These are phyloP conservation scores for Plectus sambesii DNA, from an alignment of 1,140 invertebrate genomes.

Conservation along the genomic window DNA sequence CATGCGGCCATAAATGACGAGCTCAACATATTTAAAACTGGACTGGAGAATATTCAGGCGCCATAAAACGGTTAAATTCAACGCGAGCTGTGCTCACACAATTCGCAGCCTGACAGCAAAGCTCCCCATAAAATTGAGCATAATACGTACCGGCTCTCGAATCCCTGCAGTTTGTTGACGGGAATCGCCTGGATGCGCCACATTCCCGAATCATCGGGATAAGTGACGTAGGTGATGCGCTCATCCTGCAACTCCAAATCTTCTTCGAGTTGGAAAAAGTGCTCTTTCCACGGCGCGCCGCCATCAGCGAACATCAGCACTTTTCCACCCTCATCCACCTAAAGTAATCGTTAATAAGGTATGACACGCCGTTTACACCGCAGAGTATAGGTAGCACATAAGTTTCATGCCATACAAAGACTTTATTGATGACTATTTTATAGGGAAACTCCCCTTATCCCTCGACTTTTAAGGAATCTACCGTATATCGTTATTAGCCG, in stretches of 20 bases:
- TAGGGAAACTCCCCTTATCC: too few species aligned
- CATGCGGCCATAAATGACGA: not conserved
- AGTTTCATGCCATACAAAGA: too few species aligned
- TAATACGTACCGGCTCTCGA: constrained; percentile 60
- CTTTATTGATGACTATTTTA: too few species aligned
- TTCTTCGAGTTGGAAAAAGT: constrained; percentile 68
- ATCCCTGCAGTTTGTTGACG: constrained; percentile 56
- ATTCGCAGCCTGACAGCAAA: too few species aligned
- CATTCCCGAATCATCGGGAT: constrained; percentile 53
- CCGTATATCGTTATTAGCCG: too few species aligned
- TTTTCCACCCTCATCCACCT: constrained; percentile 61
- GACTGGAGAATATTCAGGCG: not conserved
- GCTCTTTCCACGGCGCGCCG: constrained; percentile 76
- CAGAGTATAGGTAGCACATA: constrained; percentile 7
- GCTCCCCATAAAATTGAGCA: too few species aligned
- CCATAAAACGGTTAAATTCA: not conserved
- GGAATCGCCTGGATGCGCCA: constrained; percentile 76
- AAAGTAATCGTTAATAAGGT: constrained; percentile 9
- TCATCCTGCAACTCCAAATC: constrained; percentile 56
- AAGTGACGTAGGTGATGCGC: constrained; percentile 66
- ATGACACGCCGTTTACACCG: constrained; percentile 5
- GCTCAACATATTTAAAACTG: too few species aligned
- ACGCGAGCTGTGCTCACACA: constrained; percentile 6
- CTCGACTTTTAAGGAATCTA: too few species aligned
- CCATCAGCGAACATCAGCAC: constrained; percentile 59